A percentile compares a stretch with the other conserved stretches of the same genome.
Conservation (phyloP, 2,113 vertebrate genomes). For the Carassius auratus region DNA sequence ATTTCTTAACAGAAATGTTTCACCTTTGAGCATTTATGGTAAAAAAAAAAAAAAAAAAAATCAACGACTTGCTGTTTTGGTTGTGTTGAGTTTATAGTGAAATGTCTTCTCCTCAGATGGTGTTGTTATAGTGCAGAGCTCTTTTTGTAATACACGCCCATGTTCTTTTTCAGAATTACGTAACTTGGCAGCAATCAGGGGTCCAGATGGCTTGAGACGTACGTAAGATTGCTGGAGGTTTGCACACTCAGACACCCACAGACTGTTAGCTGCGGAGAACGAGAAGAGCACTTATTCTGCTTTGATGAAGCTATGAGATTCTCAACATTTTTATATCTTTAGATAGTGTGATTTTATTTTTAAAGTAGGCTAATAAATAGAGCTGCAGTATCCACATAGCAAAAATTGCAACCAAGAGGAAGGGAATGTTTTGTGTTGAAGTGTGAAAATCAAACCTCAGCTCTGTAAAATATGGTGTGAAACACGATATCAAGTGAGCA, state of each 20-base stretch:
- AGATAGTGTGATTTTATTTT: background rate
- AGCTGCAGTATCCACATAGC: background rate
- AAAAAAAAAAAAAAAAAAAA: too few relatives aligned
- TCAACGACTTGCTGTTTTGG: background rate
- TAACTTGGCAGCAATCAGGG: slow-evolving; percentile 42
- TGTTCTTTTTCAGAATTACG: slow-evolving; percentile 26
- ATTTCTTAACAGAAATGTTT: background rate
- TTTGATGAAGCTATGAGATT: slow-evolving; percentile 2
- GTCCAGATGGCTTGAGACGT: slow-evolving; percentile 43
- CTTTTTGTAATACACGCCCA: background rate
- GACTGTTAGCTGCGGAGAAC: slow-evolving; percentile 18
- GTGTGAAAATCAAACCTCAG: background rate
- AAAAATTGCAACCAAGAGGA: background rate
- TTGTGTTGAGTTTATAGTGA: background rate
- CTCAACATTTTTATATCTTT: slow-evolving; percentile 13
- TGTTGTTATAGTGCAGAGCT: slow-evolving; percentile 1
- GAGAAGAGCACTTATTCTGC: background rate
- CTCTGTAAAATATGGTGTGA: background rate
- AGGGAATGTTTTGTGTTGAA: background rate
- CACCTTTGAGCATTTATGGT: background rate
- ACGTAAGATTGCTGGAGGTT: slow-evolving; percentile 36
- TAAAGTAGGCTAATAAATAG: background rate
- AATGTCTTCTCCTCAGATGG: slow-evolving; percentile 4
- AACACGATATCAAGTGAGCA: background rate
- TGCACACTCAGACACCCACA: slow-evolving; percentile 34